These are phyloP conservation scores for Galbula dea DNA, from an alignment of 2,113 vertebrate genomes.

Conservation along the genomic window DNA sequence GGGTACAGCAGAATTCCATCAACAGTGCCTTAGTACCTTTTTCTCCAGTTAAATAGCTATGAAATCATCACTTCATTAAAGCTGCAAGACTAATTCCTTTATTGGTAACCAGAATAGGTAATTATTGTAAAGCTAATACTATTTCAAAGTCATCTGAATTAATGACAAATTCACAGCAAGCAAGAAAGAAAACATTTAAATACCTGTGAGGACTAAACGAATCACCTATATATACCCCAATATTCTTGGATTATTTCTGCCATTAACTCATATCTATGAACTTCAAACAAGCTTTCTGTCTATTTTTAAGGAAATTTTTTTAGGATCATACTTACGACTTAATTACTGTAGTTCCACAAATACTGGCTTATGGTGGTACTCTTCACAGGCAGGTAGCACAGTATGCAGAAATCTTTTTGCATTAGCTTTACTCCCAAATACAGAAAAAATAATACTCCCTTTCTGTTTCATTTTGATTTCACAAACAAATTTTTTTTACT, in stretches of 20 bases:
- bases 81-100: background rate
- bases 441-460: background rate
- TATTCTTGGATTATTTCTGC: background rate
- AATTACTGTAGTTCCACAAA: background rate
- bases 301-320: background rate
- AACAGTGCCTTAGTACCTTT: background rate
- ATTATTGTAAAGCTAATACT: background rate
- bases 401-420: background rate
- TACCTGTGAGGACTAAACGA: background rate
- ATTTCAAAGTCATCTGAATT: background rate
- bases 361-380: background rate
- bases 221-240: background rate
- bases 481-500: background rate
- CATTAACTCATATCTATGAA: background rate
- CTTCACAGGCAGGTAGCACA: background rate
- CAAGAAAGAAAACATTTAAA: background rate
- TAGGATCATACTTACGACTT: accelerated
- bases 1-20: background rate
- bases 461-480: background rate
- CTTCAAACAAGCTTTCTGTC: background rate
- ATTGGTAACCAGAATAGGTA: background rate
- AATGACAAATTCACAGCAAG: background rate
- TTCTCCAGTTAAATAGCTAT: background rate
- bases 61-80: background rate
- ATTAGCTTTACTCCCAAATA: background rate